phyloP scores from a whole-genome alignment of 2,888 invertebrate species.

The Drosophila anceps region DNA sequence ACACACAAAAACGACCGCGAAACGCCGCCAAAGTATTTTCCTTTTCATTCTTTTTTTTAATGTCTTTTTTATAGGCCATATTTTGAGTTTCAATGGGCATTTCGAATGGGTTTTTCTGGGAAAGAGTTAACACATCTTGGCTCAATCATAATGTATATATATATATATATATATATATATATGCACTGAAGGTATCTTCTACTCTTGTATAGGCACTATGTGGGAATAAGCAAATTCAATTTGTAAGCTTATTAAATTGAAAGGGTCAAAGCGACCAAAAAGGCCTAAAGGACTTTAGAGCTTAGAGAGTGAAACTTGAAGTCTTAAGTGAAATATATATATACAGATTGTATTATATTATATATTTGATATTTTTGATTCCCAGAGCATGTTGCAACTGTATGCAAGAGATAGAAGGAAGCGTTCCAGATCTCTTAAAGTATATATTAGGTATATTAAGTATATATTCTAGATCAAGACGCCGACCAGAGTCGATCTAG shows the following conservation, averaged over 20 bases:
- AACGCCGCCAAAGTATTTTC: constrained; percentile 8
- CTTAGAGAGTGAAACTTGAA: neutral
- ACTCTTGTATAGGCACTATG: neutral
- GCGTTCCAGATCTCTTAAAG: neutral
- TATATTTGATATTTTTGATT: too few relatives aligned
- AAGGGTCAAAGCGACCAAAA: neutral
- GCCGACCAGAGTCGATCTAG: too few relatives aligned
- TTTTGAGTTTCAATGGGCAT: constrained; percentile 33
- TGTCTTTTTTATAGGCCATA: constrained; percentile 42
- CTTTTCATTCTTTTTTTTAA: constrained; percentile 1
- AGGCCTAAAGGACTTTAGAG: constrained; percentile 1
- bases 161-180: neutral
- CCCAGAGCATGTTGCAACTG: neutral
- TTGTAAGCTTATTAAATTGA: neutral
- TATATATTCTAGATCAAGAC: neutral
- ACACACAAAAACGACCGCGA: constrained; percentile 6
- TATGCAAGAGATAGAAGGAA: neutral
- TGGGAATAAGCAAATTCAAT: neutral
- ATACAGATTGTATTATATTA: neutral
- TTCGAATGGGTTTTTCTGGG: constrained; percentile 25
- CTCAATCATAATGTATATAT: constrained; percentile 14
- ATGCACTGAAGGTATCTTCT: neutral
- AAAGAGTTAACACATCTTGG: constrained; percentile 15
- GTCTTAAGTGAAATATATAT: neutral
- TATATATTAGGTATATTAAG: too few relatives aligned